Evolutionary conservation across 2,888 invertebrate genomes (phyloP).

Genomic region (Synanthedon vespiformis): DNA sequence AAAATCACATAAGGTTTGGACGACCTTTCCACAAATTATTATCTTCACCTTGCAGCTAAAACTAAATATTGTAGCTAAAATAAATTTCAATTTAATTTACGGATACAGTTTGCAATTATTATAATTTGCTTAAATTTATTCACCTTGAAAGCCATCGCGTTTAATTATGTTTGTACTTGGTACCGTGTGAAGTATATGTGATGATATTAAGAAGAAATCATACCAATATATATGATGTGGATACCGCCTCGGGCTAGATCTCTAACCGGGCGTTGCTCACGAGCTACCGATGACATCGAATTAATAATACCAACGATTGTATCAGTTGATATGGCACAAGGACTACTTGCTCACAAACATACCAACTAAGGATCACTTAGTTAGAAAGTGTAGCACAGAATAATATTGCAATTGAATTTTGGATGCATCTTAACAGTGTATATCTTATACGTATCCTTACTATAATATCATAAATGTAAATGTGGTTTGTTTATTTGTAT

Average conservation of each 20-base stretch:
- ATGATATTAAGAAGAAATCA: neutral
- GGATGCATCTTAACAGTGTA: too few species aligned
- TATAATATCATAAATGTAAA: too few species aligned
- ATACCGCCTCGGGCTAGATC: slow-evolving; percentile 13
- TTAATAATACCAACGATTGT: slow-evolving; percentile 18
- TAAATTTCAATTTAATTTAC: too few species aligned
- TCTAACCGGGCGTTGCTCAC: slow-evolving; percentile 6
- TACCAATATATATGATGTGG: slow-evolving; percentile 18
- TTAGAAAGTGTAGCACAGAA: neutral
- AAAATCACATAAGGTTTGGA: too few species aligned
- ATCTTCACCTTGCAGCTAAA: too few species aligned
- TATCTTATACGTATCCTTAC: too few species aligned
- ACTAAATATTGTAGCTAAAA: too few species aligned
- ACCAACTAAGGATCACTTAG: neutral
- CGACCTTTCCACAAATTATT: too few species aligned
- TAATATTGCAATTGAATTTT: neutral
- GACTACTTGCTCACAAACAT: slow-evolving; percentile 15
- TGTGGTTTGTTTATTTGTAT: too few species aligned
- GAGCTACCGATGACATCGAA: slow-evolving; percentile 17
- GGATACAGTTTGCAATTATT: too few species aligned
- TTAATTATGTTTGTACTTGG: slow-evolving; percentile 7
- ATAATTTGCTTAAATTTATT: slow-evolving; percentile 1
- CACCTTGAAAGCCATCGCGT: slow-evolving; percentile 26
- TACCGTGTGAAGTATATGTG: neutral
- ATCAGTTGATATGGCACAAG: slow-evolving; percentile 25